Evolutionary conservation across 2,113 vertebrate genomes (phyloP).

Genomic region (Bathybates hornii): DNA sequence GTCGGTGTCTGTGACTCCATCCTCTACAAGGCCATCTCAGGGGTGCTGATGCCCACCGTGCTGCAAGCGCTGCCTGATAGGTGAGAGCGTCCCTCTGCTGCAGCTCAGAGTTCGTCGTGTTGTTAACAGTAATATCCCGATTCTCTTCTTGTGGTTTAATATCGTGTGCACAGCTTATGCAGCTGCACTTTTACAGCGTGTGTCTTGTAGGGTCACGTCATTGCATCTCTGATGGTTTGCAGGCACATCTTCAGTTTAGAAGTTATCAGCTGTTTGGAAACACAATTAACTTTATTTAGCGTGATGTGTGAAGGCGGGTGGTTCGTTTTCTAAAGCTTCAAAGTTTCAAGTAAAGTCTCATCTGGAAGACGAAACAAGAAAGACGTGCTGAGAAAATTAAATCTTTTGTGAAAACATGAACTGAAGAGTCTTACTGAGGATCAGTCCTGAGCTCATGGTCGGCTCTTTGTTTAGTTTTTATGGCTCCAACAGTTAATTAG

Average conservation of each 20-base stretch:
- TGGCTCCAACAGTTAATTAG: neutral
- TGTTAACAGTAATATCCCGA: neutral
- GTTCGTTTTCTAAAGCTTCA: neutral
- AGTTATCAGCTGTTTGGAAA: neutral
- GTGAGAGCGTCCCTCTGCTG: conserved; percentile 61
- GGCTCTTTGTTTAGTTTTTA: neutral
- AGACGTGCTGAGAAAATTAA: neutral
- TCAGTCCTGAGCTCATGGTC: neutral
- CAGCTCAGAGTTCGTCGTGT: neutral
- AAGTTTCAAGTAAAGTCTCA: neutral
- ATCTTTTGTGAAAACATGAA: rapidly evolving
- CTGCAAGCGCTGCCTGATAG: conserved; percentile 96
- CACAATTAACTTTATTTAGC: neutral
- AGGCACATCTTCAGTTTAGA: neutral
- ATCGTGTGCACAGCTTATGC: neutral
- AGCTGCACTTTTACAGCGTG: neutral
- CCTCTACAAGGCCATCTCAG: conserved; percentile 98
- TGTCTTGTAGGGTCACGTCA: neutral
- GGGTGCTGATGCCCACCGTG: conserved; percentile 97
- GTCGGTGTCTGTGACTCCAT: conserved; percentile 98
- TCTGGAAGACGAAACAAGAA: neutral
- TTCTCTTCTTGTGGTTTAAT: neutral
- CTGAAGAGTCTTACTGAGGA: neutral
- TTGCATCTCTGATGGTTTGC: neutral
- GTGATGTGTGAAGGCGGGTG: neutral